Evolutionary conservation across 2,888 invertebrate genomes (phyloP), one percentile per base, ranked within the genome.

Genomic region (Pycnomerus fuliginosus): DNA sequence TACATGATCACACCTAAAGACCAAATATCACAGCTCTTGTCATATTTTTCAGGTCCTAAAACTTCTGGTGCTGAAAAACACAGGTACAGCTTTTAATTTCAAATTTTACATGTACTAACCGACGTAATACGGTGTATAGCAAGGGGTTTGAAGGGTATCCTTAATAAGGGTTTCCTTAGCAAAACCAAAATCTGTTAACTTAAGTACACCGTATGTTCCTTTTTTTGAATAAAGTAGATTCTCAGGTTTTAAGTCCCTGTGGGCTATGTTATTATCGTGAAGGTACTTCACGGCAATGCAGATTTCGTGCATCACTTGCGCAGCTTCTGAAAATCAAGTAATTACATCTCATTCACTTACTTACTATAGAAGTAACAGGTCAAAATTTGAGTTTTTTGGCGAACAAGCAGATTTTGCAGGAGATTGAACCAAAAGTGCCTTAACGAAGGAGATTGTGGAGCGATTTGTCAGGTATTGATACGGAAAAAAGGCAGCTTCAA

Each of bases 21-120:
- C 98, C 99, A 99, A 67, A 99, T 88, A 78, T 99, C 99, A 76
- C 99, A 99, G 55, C 95, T 95, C 70, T 95, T 97, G 75, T 98
- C 98, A 69, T 98, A 99, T 68, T 95, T 97, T 70, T 95, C 94
- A 3, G 96, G 92, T 1, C 96, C 96, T 37, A 98, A 75, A 3
- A 98, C 95, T 82, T 97, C 73, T 16, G 73, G 73, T 38, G 73
- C 73, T 72, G 37, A 35, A 70, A 63, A 44, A 13, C 11, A 11
- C 22, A 23, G 15, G 10, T 16, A 20, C 20, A 11, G 8, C 7
- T 44, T 24, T 15, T 8, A 15, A 7, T 35, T 24, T 2, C 12
- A 12, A n/a, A 16, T 27, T 27, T 14, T 20, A 27, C 14, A 24
- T 23, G 12, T 13, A 59, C 64, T 74, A 70, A 86, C 87, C 95